Percentiles rank a stretch among this genome's conserved stretches.
Conservation (phyloP, 2,113 vertebrate genomes). For the Lontra canadensis region DNA sequence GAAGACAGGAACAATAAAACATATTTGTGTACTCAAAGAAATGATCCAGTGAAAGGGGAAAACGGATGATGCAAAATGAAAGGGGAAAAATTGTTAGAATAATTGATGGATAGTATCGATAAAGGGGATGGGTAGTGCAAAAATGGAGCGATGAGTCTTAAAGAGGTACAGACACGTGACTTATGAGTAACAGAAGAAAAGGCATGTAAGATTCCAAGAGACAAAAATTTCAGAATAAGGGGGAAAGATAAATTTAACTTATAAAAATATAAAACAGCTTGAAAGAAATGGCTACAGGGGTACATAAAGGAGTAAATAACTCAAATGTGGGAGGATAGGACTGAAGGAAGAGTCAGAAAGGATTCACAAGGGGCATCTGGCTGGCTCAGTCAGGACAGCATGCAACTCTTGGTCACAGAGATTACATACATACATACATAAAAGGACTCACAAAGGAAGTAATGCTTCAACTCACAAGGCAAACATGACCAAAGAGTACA, state of each 20-base stretch:
- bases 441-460: background rate
- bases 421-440: background rate
- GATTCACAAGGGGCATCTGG: background rate
- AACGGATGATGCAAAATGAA: background rate
- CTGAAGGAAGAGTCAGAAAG: background rate
- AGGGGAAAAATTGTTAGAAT: background rate
- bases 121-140: background rate
- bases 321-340: background rate
- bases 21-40: background rate
- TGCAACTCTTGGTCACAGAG: background rate
- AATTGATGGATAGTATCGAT: background rate
- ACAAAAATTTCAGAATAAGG: background rate
- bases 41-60: background rate
- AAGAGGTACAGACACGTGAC: background rate
- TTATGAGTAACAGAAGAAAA: constrained; percentile 29
- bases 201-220: background rate
- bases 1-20: background rate
- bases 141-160: background rate
- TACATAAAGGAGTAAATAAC: background rate
- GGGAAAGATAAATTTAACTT: background rate
- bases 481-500: background rate
- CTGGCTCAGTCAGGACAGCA: background rate
- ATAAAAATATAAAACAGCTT: background rate
- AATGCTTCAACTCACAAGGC: background rate
- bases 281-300: background rate